A percentile compares a stretch with the other conserved stretches of the same genome.
phyloP scores from a whole-genome alignment of 2,113 vertebrate genomes.

The Rhodinocichla rosea region DNA sequence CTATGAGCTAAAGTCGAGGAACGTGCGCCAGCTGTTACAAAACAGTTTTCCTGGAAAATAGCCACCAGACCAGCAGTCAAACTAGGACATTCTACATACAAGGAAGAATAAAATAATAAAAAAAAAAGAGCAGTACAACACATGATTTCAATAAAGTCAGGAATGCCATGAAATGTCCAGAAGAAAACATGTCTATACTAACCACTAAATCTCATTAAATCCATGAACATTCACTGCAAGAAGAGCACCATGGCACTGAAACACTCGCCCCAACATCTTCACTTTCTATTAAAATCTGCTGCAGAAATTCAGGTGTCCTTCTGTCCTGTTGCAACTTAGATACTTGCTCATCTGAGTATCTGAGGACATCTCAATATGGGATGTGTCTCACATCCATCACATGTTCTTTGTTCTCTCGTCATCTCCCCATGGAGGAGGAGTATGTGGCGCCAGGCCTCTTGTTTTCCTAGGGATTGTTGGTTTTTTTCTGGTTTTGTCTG shows the following conservation, averaged over 20 bases:
- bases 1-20: slow-evolving; percentile 54
- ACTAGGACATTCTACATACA: slow-evolving; percentile 69
- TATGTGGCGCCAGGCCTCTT: slow-evolving; percentile 40
- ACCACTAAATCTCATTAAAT: slow-evolving; percentile 20
- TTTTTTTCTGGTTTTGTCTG: slow-evolving; percentile 43
- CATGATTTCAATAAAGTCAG: slow-evolving; percentile 66
- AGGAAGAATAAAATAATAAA: slow-evolving; percentile 44
- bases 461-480: slow-evolving; percentile 38
- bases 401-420: slow-evolving; percentile 63
- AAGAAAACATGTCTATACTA: slow-evolving; percentile 58
- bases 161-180: slow-evolving; percentile 63
- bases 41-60: slow-evolving; percentile 72
- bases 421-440: slow-evolving; percentile 57
- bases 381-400: slow-evolving; percentile 50
- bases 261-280: not conserved
- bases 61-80: slow-evolving; percentile 66
- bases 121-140: slow-evolving; percentile 27
- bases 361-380: slow-evolving; percentile 34
- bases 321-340: not conserved
- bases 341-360: slow-evolving; percentile 23
- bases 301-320: slow-evolving; percentile 24
- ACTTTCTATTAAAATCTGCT: not conserved
- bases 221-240: not conserved
- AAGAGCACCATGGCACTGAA: not conserved
- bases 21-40: slow-evolving; percentile 67